Evolutionary conservation across 2,888 invertebrate species (phyloP).

Genomic region (Acronicta psi): DNA sequence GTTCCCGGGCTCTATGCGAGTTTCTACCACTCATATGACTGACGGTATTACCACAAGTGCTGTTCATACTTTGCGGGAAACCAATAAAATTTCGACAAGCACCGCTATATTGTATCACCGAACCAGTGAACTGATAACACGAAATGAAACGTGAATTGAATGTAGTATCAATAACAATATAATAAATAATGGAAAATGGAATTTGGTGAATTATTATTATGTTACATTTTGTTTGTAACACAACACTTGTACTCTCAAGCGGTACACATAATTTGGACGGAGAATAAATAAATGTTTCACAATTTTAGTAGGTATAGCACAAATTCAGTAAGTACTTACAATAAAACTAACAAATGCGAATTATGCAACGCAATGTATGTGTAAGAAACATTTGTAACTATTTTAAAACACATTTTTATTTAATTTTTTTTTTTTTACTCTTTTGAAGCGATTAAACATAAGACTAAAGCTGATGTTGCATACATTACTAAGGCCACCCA

Average conservation of each 20-base stretch:
- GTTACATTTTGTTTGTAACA: constrained; percentile 24
- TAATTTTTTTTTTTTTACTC: too few species aligned
- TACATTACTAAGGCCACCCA: too few species aligned
- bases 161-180: constrained; percentile 54
- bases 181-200: constrained; percentile 50
- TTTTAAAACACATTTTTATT: too few species aligned
- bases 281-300: constrained; percentile 21
- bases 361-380: too few species aligned
- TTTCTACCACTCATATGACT: constrained; percentile 60
- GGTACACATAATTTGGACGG: constrained; percentile 15
- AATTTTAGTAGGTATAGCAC: neutral
- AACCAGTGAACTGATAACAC: constrained; percentile 63
- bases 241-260: constrained; percentile 5
- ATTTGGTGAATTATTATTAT: constrained; percentile 23
- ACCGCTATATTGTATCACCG: constrained; percentile 55
- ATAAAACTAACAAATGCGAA: neutral
- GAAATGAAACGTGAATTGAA: constrained; percentile 63
- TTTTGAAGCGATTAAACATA: too few species aligned
- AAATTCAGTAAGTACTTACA: neutral
- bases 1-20: constrained; percentile 24
- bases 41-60: constrained; percentile 68
- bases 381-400: too few species aligned
- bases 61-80: constrained; percentile 61
- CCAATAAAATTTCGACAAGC: constrained; percentile 67
- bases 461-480: too few species aligned